A percentile compares a stretch with the other conserved stretches of the same genome.
phyloP scores from a whole-genome alignment of 2,888 invertebrate species.

The Hypercompe scribonia region DNA sequence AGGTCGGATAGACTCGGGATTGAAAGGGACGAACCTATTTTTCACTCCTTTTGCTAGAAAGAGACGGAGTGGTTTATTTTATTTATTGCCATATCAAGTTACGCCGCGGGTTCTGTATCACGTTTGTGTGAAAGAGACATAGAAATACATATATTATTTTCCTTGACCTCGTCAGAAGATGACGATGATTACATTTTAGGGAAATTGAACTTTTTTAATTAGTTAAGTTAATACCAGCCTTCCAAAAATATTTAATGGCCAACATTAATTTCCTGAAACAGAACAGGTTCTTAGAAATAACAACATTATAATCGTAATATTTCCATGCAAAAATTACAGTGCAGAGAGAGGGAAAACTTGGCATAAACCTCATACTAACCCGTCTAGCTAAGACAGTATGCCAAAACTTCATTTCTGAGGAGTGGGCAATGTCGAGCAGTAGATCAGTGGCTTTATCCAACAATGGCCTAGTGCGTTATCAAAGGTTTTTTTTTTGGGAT shows the following conservation, averaged over 20 bases:
- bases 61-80: slow-evolving; percentile 69
- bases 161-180: slow-evolving; percentile 60
- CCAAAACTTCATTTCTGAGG: too few relatives aligned
- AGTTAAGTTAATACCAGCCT: slow-evolving; percentile 24
- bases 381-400: too few relatives aligned
- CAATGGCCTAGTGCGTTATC: too few relatives aligned
- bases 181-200: slow-evolving; percentile 61
- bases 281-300: too few relatives aligned
- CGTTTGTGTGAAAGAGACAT: slow-evolving; percentile 67
- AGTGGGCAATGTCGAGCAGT: too few relatives aligned
- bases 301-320: too few relatives aligned
- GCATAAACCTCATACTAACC: too few relatives aligned
- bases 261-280: not conserved
- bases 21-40: slow-evolving; percentile 59
- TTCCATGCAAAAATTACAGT: too few relatives aligned
- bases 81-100: slow-evolving; percentile 84
- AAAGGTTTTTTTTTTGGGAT: too few relatives aligned
- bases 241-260: not conserved
- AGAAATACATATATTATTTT: slow-evolving; percentile 58
- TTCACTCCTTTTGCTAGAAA: slow-evolving; percentile 40
- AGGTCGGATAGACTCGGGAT: slow-evolving; percentile 63
- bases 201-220: slow-evolving; percentile 61
- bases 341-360: too few relatives aligned
- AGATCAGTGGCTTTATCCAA: too few relatives aligned
- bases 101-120: slow-evolving; percentile 63